Base-by-base conservation (phyloP, 1,140 invertebrate genomes). In the Procambarus clarkii region DNA sequence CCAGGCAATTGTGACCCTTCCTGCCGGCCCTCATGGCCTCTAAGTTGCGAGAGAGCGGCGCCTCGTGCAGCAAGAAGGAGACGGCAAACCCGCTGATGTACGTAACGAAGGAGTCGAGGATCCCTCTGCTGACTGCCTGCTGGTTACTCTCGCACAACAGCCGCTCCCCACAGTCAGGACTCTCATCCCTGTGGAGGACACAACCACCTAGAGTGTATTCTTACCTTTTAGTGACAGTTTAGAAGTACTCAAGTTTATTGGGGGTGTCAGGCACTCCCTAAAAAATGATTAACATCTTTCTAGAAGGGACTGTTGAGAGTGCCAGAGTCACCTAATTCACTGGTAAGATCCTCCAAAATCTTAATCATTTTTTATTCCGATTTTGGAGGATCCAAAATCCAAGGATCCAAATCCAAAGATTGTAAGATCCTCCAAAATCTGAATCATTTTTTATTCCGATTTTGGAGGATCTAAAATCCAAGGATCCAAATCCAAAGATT, bases 121-220 rank as follows among this genome's bases (percentile, higher is more conserved):
- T 48, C 11, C 90, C 90, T 4, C 90, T 58, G 15, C 85, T 86
- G 5, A 74, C 85, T 0, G 90, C 90, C 48, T 91, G 90, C 18
- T 91, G 90, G 48, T 86, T 91, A 78, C 77, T 86, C 76, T 91
- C 90, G 50, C 90, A 91, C 78, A 91, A 64, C 3, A 91, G 84
- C 15, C 90, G 90, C 84, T 91, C 90, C 2, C 90, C 85, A 48
- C 90, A 91, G 90, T 91, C 90, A 2, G 90, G 90, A 64, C 90
- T 91, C 78, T 91, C 90, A 21, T 91, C 90, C 58, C 90, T 91
- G 84, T 34, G 21, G 46, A 54, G 45, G 3, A 76, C 34, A 34
- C 34, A 34, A 34, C 34, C 34, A 34, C 45, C 4, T 13, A 45
- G 74, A 71, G 7, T 11, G 7, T n/a, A 11, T 21, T 8, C 34